Percentiles rank a stretch among this genome's conserved stretches.
These are phyloP conservation scores for Acanthochromis polyacanthus DNA, from an alignment of 2,113 vertebrate genomes.

Conservation along the genomic window DNA sequence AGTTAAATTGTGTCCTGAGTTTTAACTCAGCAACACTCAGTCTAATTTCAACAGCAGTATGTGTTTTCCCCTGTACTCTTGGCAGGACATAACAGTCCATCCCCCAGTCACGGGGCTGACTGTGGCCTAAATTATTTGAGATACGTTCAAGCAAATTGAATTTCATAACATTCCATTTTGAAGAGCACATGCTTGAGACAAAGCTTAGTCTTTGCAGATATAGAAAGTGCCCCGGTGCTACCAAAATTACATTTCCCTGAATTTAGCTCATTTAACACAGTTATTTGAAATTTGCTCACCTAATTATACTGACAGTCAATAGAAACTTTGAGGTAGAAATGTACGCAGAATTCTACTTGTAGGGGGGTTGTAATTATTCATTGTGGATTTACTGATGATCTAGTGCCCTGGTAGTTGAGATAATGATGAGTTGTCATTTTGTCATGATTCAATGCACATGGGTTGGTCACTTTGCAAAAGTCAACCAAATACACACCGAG, in stretches of 20 bases:
- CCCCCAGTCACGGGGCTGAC: slow-evolving; percentile 56
- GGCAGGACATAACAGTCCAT: slow-evolving; percentile 39
- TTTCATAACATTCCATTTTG: slow-evolving; percentile 57
- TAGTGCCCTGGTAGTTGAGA: too few species aligned
- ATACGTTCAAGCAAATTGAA: slow-evolving; percentile 60
- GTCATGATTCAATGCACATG: too few species aligned
- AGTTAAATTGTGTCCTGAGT: slow-evolving; percentile 43
- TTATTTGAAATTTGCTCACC: background rate
- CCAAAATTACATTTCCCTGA: slow-evolving; percentile 7
- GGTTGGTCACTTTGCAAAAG: too few species aligned
- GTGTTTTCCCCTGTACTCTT: slow-evolving; percentile 45
- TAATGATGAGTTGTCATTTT: too few species aligned
- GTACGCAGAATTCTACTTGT: too few species aligned
- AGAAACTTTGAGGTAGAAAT: too few species aligned
- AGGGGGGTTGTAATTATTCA: too few species aligned
- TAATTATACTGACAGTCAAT: too few species aligned
- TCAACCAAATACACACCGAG: too few species aligned
- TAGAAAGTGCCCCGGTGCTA: slow-evolving; percentile 2
- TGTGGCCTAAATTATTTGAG: slow-evolving; percentile 54
- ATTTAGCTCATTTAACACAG: background rate
- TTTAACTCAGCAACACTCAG: slow-evolving; percentile 32
- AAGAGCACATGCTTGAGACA: slow-evolving; percentile 43
- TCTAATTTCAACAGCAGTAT: slow-evolving; percentile 50
- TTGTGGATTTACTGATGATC: too few species aligned
- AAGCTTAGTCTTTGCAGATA: slow-evolving; percentile 39